Evolutionary conservation across 1,140 invertebrate genomes (phyloP), one percentile per base, ranked within the genome.

Genomic region (Drosophila orosa): DNA sequence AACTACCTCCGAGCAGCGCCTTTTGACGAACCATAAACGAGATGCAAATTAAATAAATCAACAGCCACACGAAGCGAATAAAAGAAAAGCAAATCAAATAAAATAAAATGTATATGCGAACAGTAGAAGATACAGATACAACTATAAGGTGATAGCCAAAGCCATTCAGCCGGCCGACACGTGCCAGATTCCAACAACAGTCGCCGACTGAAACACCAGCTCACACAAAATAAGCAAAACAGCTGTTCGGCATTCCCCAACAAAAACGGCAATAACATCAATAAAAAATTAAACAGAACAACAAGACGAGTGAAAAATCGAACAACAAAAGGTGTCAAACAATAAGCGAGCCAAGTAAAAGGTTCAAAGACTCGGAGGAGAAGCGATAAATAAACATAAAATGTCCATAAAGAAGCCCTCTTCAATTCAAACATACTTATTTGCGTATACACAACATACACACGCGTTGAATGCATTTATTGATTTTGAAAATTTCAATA

Each of bases 211-310:
- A 56, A 56, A 39, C 55, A 63, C 33, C 19, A 24, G 19, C 50
- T 31, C 27, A 33, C 27, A 33, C 33, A 58, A 13, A 71, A 44
- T 45, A 54, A 55, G 45, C 45, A 47, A 39, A 74, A 77, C 81
- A 84, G 82, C 81, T 85, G 78, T 66, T 84, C 48, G 65, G 71
- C 55, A 76, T 74, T 66, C 71, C 74, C 71, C 74, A 74, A 74
- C 59, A 58, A 66, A 65, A 66, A 65, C 42, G 48, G 55, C 45
- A 73, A 48, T 35, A 78, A 62, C 63, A 63, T 60, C 61, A 65
- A 79, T 61, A 74, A 61, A 65, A 61, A 57, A 44, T 48, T 29
- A 67, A 74, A 44, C 22, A 74, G 73, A 74, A 47, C 29, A 55
- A 31, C 48, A 15, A 33, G 19, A 13, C 48, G n/a, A 45, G 42